phyloP scores from a whole-genome alignment of 2,113 vertebrate genomes.

The Laterallus jamaicensis region DNA sequence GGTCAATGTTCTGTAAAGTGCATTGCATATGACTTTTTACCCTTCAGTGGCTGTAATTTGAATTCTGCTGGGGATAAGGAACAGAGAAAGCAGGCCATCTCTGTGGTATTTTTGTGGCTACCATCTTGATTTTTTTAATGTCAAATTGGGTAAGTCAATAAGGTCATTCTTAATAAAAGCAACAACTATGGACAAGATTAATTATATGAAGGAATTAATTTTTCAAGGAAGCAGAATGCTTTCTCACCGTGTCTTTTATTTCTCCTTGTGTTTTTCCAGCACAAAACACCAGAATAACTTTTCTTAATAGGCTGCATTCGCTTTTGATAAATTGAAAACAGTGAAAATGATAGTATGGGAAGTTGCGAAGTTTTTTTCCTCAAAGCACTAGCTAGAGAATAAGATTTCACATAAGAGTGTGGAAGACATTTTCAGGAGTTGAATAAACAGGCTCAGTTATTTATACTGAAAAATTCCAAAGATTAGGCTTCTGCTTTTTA shows the following conservation, averaged over 20 bases:
- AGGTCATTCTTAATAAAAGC: neutral
- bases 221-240: neutral
- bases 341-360: neutral
- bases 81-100: neutral
- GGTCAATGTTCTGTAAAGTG: neutral
- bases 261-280: neutral
- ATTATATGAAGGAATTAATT: neutral
- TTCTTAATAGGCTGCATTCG: neutral
- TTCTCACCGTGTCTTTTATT: neutral
- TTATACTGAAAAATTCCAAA: constrained; percentile 50
- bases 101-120: neutral
- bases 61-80: neutral
- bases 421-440: neutral
- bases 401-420: neutral
- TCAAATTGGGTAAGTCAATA: neutral
- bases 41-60: neutral
- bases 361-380: neutral
- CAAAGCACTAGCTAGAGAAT: neutral
- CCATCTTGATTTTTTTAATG: neutral
- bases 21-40: neutral
- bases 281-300: neutral
- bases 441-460: constrained; percentile 34
- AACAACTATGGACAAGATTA: neutral
- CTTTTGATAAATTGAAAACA: neutral
- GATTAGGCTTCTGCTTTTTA: constrained; percentile 50